Evolutionary conservation across 2,797 vertebrate genomes (phyloP), one percentile per base, ranked within the genome.

Genomic region (Gallinago solitaria): DNA sequence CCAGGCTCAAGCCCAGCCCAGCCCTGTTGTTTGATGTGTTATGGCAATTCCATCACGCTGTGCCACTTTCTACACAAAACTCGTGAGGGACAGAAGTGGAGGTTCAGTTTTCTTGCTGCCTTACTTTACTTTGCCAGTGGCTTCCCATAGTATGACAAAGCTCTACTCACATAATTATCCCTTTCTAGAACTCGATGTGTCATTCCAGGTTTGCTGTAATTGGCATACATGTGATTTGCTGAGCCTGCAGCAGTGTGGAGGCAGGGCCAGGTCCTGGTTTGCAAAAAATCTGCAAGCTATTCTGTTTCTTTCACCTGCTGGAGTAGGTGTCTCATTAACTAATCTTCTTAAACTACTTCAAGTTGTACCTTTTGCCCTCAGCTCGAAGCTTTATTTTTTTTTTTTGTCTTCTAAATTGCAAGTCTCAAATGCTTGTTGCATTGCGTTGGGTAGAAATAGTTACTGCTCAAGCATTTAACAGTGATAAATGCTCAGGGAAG

Each of bases 11-110:
- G 15, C 37, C 37, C 6, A 37, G 13, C n/a, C 45, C 23, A 33
- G n/a, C 43, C 18, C 68, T 56, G 47, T 24, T 68, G 30, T 33
- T 43, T 16, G 28, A 4, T 14, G 5, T 15, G 23, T 32, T 70
- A 1, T 0, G 11, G 56, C 57, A 68, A 12, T 28, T 78, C 39
- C 60, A 61, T 71, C 81, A 51, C 12, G 2, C 37, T 1, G 6
- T 19, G 50, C 73, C 64, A 35, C 30, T 23, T 73, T 47, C 18
- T 56, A 43, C 63, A 20, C 53, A 76, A 21, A 73, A 16, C 16
- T 6, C 30, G 41, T 33, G 37, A 88, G 51, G 21, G 68, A 48
- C 65, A 48, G 41, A 7, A 39, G 47, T 15, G 48, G 35, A 37
- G 20, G 12, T 50, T 82, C 39, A 24, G 30, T 73, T 64, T 61